A percentile compares a stretch with the other conserved stretches of the same genome.
Evolutionary conservation across 64 coral and sea anemone genomes (phyloP).

Genomic region (Montipora efflorescens): DNA sequence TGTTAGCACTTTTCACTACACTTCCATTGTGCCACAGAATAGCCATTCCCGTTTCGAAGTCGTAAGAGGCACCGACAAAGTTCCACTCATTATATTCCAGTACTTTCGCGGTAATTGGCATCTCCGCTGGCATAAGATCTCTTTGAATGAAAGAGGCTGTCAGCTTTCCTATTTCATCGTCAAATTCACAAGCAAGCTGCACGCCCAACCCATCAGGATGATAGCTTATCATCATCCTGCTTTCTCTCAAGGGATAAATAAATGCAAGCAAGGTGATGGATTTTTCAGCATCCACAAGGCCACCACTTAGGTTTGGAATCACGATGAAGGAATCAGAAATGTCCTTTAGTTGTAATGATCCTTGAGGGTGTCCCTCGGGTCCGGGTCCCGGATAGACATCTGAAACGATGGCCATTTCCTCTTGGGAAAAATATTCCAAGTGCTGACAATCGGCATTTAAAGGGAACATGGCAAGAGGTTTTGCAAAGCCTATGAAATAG

Average conservation of each 20-base stretch:
- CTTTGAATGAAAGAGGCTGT: background rate
- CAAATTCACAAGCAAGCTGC: background rate
- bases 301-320: conserved; percentile 32
- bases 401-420: conserved; percentile 24
- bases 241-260: conserved; percentile 29
- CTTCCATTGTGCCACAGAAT: conserved; percentile 76
- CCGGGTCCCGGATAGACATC: conserved; percentile 12
- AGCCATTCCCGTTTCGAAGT: conserved; percentile 31
- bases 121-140: background rate
- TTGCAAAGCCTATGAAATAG: background rate
- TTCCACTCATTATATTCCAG: conserved; percentile 61
- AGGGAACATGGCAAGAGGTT: conserved; percentile 57
- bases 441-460: conserved; percentile 14
- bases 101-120: background rate
- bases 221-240: conserved; percentile 60
- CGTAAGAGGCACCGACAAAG: conserved; percentile 67
- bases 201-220: conserved; percentile 25
- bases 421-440: conserved; percentile 60
- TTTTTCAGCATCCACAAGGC: conserved; percentile 8
- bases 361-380: background rate
- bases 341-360: conserved; percentile 20
- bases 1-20: background rate
- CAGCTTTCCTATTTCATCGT: background rate
- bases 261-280: conserved; percentile 62
- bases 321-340: conserved; percentile 26